Percentiles rank a stretch among this genome's conserved stretches.
These are phyloP conservation scores for Cydia fagiglandana DNA, from an alignment of 1,140 invertebrate genomes.

Conservation along the genomic window DNA sequence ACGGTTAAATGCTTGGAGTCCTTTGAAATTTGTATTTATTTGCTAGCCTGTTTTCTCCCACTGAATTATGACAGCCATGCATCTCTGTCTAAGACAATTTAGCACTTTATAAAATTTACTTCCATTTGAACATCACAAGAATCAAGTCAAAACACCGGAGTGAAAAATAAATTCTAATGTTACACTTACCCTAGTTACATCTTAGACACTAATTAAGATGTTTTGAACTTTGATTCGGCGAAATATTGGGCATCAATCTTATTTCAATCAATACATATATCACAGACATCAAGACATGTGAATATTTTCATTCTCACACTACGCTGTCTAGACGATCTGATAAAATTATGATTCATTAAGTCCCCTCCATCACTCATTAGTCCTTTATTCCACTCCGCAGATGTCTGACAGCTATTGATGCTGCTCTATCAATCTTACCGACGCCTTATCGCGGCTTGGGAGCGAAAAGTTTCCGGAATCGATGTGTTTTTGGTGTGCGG, in stretches of 20 bases:
- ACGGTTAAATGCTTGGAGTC: background rate
- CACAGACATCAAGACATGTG: background rate
- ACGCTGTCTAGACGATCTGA: slow-evolving; percentile 26
- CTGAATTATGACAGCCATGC: too few species aligned
- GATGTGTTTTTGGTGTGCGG: slow-evolving; percentile 3
- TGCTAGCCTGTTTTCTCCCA: too few species aligned
- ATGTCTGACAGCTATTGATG: slow-evolving; percentile 35
- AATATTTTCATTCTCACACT: background rate
- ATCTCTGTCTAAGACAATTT: too few species aligned
- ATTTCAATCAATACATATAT: background rate
- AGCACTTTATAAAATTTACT: too few species aligned
- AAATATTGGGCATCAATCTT: too few species aligned
- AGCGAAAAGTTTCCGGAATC: background rate
- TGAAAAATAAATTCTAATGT: too few species aligned
- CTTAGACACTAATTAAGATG: too few species aligned
- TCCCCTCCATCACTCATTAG: slow-evolving; percentile 49
- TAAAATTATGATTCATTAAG: slow-evolving; percentile 32
- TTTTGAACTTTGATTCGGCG: too few species aligned
- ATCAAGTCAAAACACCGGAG: too few species aligned
- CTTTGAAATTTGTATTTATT: background rate
- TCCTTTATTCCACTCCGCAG: slow-evolving; percentile 18
- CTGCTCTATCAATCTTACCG: slow-evolving; percentile 43
- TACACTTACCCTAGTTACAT: too few species aligned
- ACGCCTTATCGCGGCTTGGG: slow-evolving; percentile 18
- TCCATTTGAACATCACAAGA: too few species aligned